Base-by-base conservation (phyloP, 2,797 vertebrate genomes). In the Argyrosomus regius region DNA sequence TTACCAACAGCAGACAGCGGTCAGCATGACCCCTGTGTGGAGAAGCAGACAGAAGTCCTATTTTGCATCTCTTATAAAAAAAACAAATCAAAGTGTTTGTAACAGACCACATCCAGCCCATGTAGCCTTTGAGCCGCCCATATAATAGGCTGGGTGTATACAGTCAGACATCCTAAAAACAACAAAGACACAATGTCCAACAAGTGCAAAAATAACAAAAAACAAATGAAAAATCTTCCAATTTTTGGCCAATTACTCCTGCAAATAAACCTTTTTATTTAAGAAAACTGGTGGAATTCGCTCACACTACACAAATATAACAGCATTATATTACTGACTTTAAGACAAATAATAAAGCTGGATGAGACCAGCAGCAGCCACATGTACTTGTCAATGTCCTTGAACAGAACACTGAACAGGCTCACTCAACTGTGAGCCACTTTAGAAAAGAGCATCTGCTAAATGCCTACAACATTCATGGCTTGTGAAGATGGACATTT, bases 401-500 rank as follows among this genome's bases (percentile, higher is more conserved):
- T 78, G 63, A 85, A 64, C 50, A 84, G 13, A 80, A 62, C 24
- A 75, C 17, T 48, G 46, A 77, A 60, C 63, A 73, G 60, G 12
- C 46, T 69, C 65, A 57, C 35, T 82, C 67, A 63, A 13, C 81
- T 71, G 58, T 72, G 48, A 79, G 65, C 46, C 41, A 72, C 75
- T 77, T 77, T 48, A 24, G 26, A 78, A 72, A 77, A 83, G 43
- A 81, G 62, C 77, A 77, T 70, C 75, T 71, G 72, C 28, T 78
- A 61, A 76, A 77, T 31, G 43, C 31, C 58, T 28, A n/a, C 48
- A 39, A 82, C 54, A 54, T 4, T 24, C n/a, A 77, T 31, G 57
- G 53, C 73, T 78, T 69, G 53, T 50, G 62, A 43, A 45, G 22
- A 63, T 10, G 24, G 46, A 58, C 41, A 46, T 67, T 49, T 64